These are phyloP conservation scores for Alethe diademata DNA, from an alignment of 2,113 vertebrate genomes.

Conservation along the genomic window DNA sequence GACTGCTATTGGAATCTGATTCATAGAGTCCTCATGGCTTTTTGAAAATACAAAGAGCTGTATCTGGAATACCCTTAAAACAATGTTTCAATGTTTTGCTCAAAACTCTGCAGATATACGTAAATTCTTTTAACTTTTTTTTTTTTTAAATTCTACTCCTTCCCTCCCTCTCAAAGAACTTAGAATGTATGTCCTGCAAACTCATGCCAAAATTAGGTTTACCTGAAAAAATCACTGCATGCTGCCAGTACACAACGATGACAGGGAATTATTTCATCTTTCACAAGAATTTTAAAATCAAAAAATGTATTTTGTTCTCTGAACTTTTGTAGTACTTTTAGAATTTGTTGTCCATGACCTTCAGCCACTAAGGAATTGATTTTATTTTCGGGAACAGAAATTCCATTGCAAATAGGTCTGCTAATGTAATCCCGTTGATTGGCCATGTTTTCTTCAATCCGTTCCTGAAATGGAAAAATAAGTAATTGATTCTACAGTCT, in stretches of 20 bases:
- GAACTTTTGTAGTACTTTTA: slow-evolving; percentile 85
- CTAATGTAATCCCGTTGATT: slow-evolving; percentile 67
- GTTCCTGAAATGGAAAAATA: slow-evolving; percentile 56
- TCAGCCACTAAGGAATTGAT: slow-evolving; percentile 81
- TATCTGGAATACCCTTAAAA: neutral
- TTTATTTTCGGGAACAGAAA: slow-evolving; percentile 75
- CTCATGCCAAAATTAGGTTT: slow-evolving; percentile 21
- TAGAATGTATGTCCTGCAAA: neutral
- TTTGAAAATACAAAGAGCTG: neutral
- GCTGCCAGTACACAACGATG: slow-evolving; percentile 95
- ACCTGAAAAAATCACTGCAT: slow-evolving; percentile 98
- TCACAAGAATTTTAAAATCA: slow-evolving; percentile 90
- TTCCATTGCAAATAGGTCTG: slow-evolving; percentile 73
- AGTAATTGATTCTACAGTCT: neutral
- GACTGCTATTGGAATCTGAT: neutral
- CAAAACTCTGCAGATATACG: neutral
- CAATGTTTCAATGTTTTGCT: neutral
- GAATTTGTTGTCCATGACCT: slow-evolving; percentile 88
- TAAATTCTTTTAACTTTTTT: neutral
- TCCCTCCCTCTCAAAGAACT: neutral
- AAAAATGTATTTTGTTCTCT: slow-evolving; percentile 88
- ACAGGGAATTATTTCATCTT: slow-evolving; percentile 85
- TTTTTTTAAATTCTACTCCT: neutral
- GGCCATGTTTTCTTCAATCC: slow-evolving; percentile 72
- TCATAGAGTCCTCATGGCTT: neutral